Evolutionary conservation across 2,888 invertebrate species (phyloP).

Genomic region (Sphaeridia pumilis): DNA sequence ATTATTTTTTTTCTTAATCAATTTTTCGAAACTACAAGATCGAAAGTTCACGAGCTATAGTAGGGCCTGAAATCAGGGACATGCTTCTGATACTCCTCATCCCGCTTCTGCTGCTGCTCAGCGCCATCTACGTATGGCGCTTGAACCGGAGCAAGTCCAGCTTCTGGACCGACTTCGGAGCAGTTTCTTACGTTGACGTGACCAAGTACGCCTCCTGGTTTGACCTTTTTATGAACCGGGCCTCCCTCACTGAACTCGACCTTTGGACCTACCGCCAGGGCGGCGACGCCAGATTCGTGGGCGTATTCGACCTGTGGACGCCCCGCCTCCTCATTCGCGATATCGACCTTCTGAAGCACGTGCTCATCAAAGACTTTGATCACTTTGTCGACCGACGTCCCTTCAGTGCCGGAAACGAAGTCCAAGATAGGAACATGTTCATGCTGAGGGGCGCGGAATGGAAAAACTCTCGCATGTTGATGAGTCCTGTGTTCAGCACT

Average conservation of each 20-base stretch:
- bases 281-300: slow-evolving; percentile 6
- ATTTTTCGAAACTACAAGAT: too few species aligned
- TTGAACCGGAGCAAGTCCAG: neutral
- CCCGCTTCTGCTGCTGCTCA: neutral
- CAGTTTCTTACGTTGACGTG: neutral
- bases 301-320: neutral
- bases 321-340: slow-evolving; percentile 6
- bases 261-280: neutral
- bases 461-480: slow-evolving; percentile 21
- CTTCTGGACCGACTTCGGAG: neutral
- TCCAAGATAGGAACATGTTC: neutral
- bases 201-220: neutral
- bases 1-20: too few species aligned
- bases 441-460: slow-evolving; percentile 14
- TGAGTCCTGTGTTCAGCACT: slow-evolving; percentile 32
- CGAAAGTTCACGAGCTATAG: too few species aligned
- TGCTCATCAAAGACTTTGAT: slow-evolving; percentile 11
- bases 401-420: neutral
- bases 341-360: slow-evolving; percentile 1
- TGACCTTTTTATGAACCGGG: neutral
- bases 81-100: neutral
- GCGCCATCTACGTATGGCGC: neutral
- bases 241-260: neutral
- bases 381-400: slow-evolving; percentile 7
- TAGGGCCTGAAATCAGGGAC: neutral